Evolutionary conservation across 2,888 invertebrate species (phyloP).

Genomic region (Drosophila cognata): DNA sequence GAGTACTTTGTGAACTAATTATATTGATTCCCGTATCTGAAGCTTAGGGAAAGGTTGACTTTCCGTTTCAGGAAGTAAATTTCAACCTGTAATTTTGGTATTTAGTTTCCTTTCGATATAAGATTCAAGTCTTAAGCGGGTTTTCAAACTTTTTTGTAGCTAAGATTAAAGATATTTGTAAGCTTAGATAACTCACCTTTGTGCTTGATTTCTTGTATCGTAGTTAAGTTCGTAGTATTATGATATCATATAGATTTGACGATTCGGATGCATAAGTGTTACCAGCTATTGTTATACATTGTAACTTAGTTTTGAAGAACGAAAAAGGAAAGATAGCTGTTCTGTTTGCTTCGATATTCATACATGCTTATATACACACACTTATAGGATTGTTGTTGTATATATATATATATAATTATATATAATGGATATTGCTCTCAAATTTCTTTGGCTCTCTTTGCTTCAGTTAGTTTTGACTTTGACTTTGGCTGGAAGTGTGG

Average conservation of each 20-base stretch:
- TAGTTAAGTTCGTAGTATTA: conserved; percentile 48
- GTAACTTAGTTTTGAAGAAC: conserved; percentile 36
- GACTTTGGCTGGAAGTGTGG: conserved; percentile 45
- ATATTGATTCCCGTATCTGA: neutral
- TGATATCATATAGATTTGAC: conserved; percentile 32
- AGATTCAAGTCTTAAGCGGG: neutral
- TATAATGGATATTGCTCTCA: conserved; percentile 5
- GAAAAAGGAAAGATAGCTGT: conserved; percentile 41
- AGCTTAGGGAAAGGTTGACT: neutral
- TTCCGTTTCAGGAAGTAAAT: neutral
- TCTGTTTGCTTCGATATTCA: conserved; percentile 9
- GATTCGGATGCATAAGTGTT: conserved; percentile 44
- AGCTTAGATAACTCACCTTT: conserved; percentile 52
- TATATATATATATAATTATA: conserved; percentile 3
- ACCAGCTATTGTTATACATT: conserved; percentile 41
- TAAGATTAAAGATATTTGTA: neutral
- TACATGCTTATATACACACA: conserved; percentile 14
- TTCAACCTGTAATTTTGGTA: neutral
- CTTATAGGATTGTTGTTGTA: neutral
- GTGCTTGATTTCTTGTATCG: conserved; percentile 32
- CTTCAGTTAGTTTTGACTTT: conserved; percentile 52
- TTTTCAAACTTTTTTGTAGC: neutral
- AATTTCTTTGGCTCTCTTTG: conserved; percentile 15
- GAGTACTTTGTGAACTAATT: neutral
- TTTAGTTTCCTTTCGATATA: neutral